A percentile compares a stretch with the other conserved stretches of the same genome.
phyloP scores from a whole-genome alignment of 2,888 invertebrate genomes.

The Cryptocephalus primarius region DNA sequence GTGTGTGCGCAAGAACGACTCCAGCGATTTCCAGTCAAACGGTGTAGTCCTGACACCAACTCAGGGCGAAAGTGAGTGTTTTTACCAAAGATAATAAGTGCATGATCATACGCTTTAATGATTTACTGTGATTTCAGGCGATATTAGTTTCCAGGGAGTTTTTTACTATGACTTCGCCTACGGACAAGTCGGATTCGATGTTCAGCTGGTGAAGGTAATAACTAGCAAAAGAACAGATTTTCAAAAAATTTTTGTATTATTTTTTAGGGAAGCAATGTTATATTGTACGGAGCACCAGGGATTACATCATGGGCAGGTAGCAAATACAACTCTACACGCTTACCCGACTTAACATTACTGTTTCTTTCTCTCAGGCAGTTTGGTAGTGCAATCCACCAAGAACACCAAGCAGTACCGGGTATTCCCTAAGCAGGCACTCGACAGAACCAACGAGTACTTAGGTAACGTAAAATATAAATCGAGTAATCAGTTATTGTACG shows the following conservation, averaged over 20 bases:
- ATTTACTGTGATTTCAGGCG: conserved; percentile 9
- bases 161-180: conserved; percentile 13
- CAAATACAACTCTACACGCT: not conserved
- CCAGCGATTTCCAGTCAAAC: conserved; percentile 1
- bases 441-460: conserved; percentile 9
- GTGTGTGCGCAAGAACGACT: conserved; percentile 12
- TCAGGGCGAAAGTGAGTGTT: not conserved
- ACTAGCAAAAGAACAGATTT: not conserved
- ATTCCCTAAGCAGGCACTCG: conserved; percentile 7
- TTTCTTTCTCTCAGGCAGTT: conserved; percentile 6
- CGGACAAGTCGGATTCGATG: conserved; percentile 15
- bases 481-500: no score
- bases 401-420: not conserved
- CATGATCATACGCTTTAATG: no score
- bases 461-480: no score
- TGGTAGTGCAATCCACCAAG: conserved; percentile 5
- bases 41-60: not conserved
- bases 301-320: conserved; percentile 15
- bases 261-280: conserved; percentile 2
- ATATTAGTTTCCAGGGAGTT: not conserved
- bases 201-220: conserved; percentile 9
- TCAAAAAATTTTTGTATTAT: not conserved
- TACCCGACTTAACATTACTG: not conserved
- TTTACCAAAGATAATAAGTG: not conserved
- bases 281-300: conserved; percentile 15